Conservation (phyloP, 2,888 invertebrate genomes). For the Melieria omissa region DNA sequence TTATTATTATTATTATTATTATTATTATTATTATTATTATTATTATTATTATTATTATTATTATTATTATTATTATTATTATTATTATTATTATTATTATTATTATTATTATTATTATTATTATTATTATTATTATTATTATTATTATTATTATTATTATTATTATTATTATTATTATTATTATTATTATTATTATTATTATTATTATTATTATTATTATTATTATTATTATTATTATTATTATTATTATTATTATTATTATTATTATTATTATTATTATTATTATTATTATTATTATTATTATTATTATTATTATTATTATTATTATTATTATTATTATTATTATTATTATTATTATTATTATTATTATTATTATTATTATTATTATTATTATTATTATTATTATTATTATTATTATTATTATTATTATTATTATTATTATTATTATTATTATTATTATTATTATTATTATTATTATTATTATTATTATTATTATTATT, state of each 20-base stretch:
- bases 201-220: constrained; percentile 4
- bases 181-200: constrained; percentile 4
- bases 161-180: constrained; percentile 4
- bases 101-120: constrained; percentile 4
- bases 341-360: constrained; percentile 4
- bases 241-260: constrained; percentile 4
- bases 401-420: constrained; percentile 4
- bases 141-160: constrained; percentile 4
- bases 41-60: constrained; percentile 4
- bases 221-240: constrained; percentile 4
- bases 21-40: constrained; percentile 4
- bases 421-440: constrained; percentile 4
- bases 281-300: constrained; percentile 4
- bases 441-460: constrained; percentile 4
- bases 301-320: constrained; percentile 4
- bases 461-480: constrained; percentile 4
- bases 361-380: constrained; percentile 4
- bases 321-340: constrained; percentile 4
- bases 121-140: constrained; percentile 4
- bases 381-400: constrained; percentile 4
- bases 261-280: constrained; percentile 4
- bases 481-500: constrained; percentile 4
- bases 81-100: constrained; percentile 4
- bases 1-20: constrained; percentile 4
- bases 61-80: constrained; percentile 4